Base-by-base conservation (phyloP, 2,888 invertebrate genomes). In the Synanthedon vespiformis region DNA sequence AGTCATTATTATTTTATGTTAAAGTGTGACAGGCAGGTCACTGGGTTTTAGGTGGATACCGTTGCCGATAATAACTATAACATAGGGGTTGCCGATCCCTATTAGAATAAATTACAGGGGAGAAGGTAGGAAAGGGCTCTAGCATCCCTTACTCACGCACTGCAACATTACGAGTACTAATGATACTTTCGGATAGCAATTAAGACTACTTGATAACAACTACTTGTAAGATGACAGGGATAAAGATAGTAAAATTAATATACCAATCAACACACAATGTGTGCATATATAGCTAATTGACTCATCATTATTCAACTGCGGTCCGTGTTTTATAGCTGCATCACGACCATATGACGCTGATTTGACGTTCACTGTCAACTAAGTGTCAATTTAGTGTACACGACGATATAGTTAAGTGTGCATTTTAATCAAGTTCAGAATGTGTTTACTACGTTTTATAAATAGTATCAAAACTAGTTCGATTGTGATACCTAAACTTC, bases 381-480 rank as follows among this genome's bases (percentile, higher is more conserved):
- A 61, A 60, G 61, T 63, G 70, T 65, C 67, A 65, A 67, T 66
- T 63, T 63, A 62, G 58, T 48, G 59, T 44, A 62, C 70, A 72
- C 68, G 70, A 66, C 54, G 57, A 34, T 55, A 54, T 59, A 63
- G 56, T 57, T 53, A 59, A 60, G 54, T 58, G 47, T 34, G n/a
- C 13, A 44, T 44, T 13, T 14, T 44, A 44, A 44, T 44, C 14
- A 44, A 34, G 8, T 10, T 34, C 44, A 11, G 44, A 44, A 34
- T 6, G 27, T 27, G 5, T 41, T 41, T 13, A 11, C 2, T 41
- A 11, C 41, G 13, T 41, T 41, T 41, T 12, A n/a, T 41, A n/a
- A 41, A 13, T 41, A 16, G 2, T 16, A 16, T 16, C 16, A 16
- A 16, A 16, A 16, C 16, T 16, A 16, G 16, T 16, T 1, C 16